phyloP scores from a whole-genome alignment of 2,888 invertebrate genomes.

The Eudemis profundana region DNA sequence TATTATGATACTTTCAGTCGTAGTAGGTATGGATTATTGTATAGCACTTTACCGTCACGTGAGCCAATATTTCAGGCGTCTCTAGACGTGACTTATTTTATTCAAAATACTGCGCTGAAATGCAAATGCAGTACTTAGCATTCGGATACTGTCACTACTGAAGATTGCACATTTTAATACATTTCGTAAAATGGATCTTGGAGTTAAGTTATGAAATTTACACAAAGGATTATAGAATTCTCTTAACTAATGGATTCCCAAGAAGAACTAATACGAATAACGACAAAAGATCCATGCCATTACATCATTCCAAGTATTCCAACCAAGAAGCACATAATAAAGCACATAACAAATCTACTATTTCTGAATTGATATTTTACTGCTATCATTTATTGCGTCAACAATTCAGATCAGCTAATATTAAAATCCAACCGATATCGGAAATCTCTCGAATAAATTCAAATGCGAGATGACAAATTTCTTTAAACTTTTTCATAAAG shows the following conservation, averaged over 20 bases:
- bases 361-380: no score
- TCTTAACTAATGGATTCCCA: neutral
- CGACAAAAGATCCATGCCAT: no score
- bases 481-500: constrained; percentile 30
- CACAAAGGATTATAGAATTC: neutral
- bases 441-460: constrained; percentile 11
- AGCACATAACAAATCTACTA: no score
- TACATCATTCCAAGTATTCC: no score
- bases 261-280: no score
- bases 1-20: constrained; percentile 11
- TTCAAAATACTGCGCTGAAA: constrained; percentile 23
- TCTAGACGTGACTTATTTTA: constrained; percentile 30
- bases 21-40: constrained; percentile 10
- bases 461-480: constrained; percentile 4
- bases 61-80: constrained; percentile 20
- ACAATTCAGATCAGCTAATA: neutral
- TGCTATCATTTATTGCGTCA: no score
- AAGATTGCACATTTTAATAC: constrained; percentile 1
- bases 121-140: constrained; percentile 29
- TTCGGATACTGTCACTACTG: constrained; percentile 17
- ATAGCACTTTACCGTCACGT: constrained; percentile 7
- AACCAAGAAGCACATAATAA: no score
- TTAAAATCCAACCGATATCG: neutral
- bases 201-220: no score
- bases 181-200: neutral